A percentile compares a stretch with the other conserved stretches of the same genome.
Conservation (phyloP, 1,140 invertebrate genomes). For the Tribolium castaneum region DNA sequence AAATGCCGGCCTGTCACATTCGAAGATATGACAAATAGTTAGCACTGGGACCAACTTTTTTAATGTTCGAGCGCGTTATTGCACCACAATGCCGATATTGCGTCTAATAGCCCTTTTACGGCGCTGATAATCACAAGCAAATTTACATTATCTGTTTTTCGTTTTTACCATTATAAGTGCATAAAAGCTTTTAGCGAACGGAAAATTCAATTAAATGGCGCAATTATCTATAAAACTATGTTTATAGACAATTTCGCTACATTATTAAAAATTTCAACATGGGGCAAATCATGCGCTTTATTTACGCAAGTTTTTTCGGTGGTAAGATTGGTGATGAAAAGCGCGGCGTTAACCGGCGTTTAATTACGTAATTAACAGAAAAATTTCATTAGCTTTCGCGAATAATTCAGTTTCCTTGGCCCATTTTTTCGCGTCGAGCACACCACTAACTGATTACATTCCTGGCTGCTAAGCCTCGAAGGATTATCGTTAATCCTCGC, state of each 20-base stretch:
- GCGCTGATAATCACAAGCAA: background rate
- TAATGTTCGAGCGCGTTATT: background rate
- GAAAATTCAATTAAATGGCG: background rate
- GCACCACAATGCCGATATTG: background rate
- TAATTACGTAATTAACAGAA: conserved; percentile 33
- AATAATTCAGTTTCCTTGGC: conserved; percentile 23
- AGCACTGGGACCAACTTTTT: background rate
- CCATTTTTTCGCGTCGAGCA: conserved; percentile 23
- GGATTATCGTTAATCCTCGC: conserved; percentile 26
- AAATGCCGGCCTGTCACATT: conserved; percentile 32
- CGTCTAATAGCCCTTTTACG: background rate
- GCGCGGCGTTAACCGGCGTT: conserved; percentile 10
- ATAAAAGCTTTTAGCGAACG: background rate
- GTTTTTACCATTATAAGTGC: background rate
- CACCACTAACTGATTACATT: conserved; percentile 28
- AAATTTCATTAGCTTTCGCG: conserved; percentile 28
- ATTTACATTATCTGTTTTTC: background rate
- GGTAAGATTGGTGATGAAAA: background rate
- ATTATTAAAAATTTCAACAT: background rate
- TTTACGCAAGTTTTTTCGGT: background rate
- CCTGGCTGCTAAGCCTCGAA: conserved; percentile 7
- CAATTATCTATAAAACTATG: background rate
- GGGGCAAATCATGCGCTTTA: no score
- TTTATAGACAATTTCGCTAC: background rate
- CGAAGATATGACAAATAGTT: conserved; percentile 36